Evolutionary conservation across 2,797 vertebrate species (phyloP).

Genomic region (Lagocephalus sceleratus): DNA sequence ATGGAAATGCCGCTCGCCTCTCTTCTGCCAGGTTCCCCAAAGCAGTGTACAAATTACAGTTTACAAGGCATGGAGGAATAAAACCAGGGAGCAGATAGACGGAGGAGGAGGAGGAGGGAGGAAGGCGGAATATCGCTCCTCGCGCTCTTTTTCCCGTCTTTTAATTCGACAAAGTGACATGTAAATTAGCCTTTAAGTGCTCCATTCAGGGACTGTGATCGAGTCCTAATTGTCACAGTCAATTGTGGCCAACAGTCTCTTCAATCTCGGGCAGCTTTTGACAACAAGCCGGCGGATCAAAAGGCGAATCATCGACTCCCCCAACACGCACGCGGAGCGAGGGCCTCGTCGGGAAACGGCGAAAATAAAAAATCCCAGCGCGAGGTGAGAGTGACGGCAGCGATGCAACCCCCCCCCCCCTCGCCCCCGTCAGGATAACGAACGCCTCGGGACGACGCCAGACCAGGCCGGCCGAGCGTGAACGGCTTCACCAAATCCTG

Average conservation of each 20-base stretch:
- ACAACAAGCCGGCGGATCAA: constrained; percentile 95
- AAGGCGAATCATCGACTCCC: constrained; percentile 86
- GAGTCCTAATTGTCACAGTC: constrained; percentile 99
- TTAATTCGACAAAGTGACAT: constrained; percentile 96
- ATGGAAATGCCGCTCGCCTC: constrained; percentile 94
- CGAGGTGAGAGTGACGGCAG: constrained; percentile 80
- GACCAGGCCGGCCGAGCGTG: too few species aligned
- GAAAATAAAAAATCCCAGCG: constrained; percentile 61
- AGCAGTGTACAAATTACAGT: constrained; percentile 98
- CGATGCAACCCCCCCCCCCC: constrained; percentile 47
- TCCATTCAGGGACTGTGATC: constrained; percentile 92
- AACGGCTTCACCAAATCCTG: constrained; percentile 36
- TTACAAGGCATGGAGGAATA: constrained; percentile 90
- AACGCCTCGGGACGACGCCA: constrained; percentile 27
- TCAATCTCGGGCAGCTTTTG: constrained; percentile 90
- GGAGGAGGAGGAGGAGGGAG: constrained; percentile 53
- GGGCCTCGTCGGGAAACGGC: constrained; percentile 54
- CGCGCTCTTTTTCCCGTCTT: constrained; percentile 73
- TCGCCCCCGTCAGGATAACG: constrained; percentile 36
- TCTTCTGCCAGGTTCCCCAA: constrained; percentile 89
- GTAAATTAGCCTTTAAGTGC: constrained; percentile 99
- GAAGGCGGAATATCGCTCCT: constrained; percentile 87
- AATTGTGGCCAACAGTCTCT: constrained; percentile 99
- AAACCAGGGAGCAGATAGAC: constrained; percentile 43
- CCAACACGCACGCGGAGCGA: constrained; percentile 80